A percentile compares a stretch with the other conserved stretches of the same genome.
Conservation (phyloP, 1,140 invertebrate species). For the Lutraria rhynchaena region DNA sequence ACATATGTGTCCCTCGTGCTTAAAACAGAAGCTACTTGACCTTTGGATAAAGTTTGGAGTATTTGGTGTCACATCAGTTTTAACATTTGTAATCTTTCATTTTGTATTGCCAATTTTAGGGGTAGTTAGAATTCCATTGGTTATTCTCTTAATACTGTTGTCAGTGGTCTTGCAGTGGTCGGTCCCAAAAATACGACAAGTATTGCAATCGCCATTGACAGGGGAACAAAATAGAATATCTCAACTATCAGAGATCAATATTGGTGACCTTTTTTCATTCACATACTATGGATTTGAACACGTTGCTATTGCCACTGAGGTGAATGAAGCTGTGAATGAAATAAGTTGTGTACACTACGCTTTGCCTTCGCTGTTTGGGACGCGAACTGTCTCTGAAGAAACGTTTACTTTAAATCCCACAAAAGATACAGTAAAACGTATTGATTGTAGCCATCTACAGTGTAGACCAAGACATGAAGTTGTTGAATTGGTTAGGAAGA, state of each 20-base stretch:
- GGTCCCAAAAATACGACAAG: not conserved
- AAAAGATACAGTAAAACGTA: too few species aligned
- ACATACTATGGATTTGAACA: not conserved
- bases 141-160: slow-evolving; percentile 16
- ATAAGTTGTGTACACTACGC: slow-evolving; percentile 16
- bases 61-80: not conserved
- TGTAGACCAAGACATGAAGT: too few species aligned
- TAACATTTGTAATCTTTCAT: not conserved
- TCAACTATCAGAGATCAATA: not conserved
- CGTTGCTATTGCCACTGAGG: not conserved
- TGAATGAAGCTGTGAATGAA: not conserved
- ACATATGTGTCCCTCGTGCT: too few species aligned
- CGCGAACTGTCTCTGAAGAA: not conserved
- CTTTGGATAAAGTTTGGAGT: too few species aligned
- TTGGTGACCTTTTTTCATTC: not conserved
- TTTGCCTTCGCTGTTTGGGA: not conserved
- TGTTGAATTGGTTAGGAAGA: not conserved
- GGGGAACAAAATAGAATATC: not conserved
- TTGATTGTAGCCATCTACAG: too few species aligned
- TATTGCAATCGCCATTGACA: not conserved
- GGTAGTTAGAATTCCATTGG: slow-evolving; percentile 23
- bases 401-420: not conserved
- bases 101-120: slow-evolving; percentile 19
- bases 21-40: too few species aligned
- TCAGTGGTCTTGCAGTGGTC: slow-evolving; percentile 4